Conservation (phyloP, 2,888 invertebrate genomes). For the Drosophila recens region DNA sequence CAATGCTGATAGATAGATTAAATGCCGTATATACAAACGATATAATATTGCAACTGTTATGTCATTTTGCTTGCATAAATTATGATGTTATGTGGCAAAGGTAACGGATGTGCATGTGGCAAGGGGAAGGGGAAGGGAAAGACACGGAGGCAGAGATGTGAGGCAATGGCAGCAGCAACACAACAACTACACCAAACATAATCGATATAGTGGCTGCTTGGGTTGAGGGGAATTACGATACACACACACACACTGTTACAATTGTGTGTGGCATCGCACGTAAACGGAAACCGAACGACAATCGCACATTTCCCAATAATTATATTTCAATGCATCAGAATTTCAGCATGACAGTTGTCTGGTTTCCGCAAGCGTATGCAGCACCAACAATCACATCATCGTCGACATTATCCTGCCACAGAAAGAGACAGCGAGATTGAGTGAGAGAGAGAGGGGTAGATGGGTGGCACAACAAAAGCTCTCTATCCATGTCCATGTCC, state of each 20-base stretch:
- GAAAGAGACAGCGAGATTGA: background rate
- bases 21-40: constrained; percentile 32
- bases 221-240: constrained; percentile 12
- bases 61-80: constrained; percentile 67
- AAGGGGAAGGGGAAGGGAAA: background rate
- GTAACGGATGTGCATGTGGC: constrained; percentile 49
- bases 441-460: background rate
- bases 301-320: constrained; percentile 84
- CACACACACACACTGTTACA: constrained; percentile 7
- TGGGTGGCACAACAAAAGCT: constrained; percentile 37
- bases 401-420: constrained; percentile 32
- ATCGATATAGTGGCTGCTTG: constrained; percentile 50
- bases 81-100: constrained; percentile 67
- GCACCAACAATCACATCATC: constrained; percentile 50
- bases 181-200: constrained; percentile 40
- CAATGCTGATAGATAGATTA: constrained; percentile 9
- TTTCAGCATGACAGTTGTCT: constrained; percentile 74
- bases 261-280: constrained; percentile 41
- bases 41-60: constrained; percentile 68
- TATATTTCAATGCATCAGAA: constrained; percentile 83
- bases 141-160: background rate
- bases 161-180: constrained; percentile 15
- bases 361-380: constrained; percentile 73
- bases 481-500: constrained; percentile 25
- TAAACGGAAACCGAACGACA: constrained; percentile 80